Conservation (phyloP, 1,140 invertebrate species). For the Zaprionus nigranus region DNA sequence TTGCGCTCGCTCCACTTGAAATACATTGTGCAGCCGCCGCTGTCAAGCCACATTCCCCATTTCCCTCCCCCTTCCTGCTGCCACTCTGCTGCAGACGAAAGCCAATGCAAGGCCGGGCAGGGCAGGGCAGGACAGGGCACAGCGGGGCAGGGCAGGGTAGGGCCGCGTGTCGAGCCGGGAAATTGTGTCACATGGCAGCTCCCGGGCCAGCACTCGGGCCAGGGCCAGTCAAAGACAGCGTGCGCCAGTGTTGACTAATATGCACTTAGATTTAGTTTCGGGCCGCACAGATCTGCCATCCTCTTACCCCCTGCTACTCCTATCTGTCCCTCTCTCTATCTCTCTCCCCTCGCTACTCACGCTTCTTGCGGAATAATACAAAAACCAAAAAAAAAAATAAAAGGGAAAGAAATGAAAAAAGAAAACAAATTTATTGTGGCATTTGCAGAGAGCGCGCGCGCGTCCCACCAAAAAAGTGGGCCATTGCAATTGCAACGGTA, state of each 20-base stretch:
- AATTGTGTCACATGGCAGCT: slow-evolving; percentile 53
- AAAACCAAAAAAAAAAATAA: slow-evolving; percentile 21
- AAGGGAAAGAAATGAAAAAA: slow-evolving; percentile 27
- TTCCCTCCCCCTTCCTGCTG: slow-evolving; percentile 15
- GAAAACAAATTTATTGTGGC: slow-evolving; percentile 50
- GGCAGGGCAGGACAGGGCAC: no score
- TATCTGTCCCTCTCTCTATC: background rate
- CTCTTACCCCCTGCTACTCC: background rate
- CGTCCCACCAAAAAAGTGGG: slow-evolving; percentile 51
- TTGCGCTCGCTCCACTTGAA: slow-evolving; percentile 78
- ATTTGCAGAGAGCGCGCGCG: slow-evolving; percentile 14
- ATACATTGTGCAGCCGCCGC: slow-evolving; percentile 69
- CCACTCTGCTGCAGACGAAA: slow-evolving; percentile 46
- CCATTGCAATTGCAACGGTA: slow-evolving; percentile 69
- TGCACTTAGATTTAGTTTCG: slow-evolving; percentile 60
- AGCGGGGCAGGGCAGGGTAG: background rate
- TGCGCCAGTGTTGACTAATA: slow-evolving; percentile 64
- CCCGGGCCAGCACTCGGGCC: slow-evolving; percentile 49
- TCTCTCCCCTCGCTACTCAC: background rate
- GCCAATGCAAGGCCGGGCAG: background rate
- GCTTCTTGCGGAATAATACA: background rate
- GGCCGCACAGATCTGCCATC: slow-evolving; percentile 1
- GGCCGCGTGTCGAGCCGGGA: slow-evolving; percentile 12
- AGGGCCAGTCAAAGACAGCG: slow-evolving; percentile 63
- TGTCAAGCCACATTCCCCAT: slow-evolving; percentile 2